Base-by-base conservation (phyloP, 2,797 vertebrate genomes). In the Onychomys arenicola region DNA sequence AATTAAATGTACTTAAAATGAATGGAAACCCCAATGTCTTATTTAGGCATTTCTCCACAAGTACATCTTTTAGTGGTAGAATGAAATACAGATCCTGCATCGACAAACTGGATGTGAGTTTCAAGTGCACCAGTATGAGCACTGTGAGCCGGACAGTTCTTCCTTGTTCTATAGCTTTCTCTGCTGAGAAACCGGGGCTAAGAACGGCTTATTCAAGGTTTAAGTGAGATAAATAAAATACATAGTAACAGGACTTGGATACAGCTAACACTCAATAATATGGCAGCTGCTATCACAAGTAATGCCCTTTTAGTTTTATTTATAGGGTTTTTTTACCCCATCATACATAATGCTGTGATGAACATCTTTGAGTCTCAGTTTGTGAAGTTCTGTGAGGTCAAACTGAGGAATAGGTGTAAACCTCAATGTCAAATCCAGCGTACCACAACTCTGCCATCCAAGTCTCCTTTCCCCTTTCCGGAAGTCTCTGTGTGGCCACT, bases 161-260 rank as follows among this genome's bases (percentile, higher is more conserved):
- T 76, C 75, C 49, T 75, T 32, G 37, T 23, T 27, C 65, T 61
- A 88, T 14, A 37, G 65, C 65, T n/a, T 61, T 52, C 65, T 67
- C 57, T n/a, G 65, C 57, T n/a, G 27, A 71, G 71, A 94, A 90
- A 75, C 12, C 10, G 21, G 40, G 40, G 40, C 32, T 63, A 65
- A 63, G 63, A 80, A 63, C 5, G 37, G 43, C 13, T 52, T 57
- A 8, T 6, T 43, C 46, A 19, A 32, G 32, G 93, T 63, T 93
- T 49, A 82, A 82, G 49, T 82, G 69, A 52, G 82, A 76, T 57
- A 93, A 82, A 76, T 63, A 61, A 87, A 91, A 89, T 34, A 37
- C 5, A 10, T 1, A 81, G 57, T 71, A 49, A 57, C 8, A 11
- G 2, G 63, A 49, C 43, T 63, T 75, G 32, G n/a, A 77, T 34